A percentile compares a stretch with the other conserved stretches of the same genome.
Conservation (phyloP, 2,113 vertebrate species). For the Vidua macroura region DNA sequence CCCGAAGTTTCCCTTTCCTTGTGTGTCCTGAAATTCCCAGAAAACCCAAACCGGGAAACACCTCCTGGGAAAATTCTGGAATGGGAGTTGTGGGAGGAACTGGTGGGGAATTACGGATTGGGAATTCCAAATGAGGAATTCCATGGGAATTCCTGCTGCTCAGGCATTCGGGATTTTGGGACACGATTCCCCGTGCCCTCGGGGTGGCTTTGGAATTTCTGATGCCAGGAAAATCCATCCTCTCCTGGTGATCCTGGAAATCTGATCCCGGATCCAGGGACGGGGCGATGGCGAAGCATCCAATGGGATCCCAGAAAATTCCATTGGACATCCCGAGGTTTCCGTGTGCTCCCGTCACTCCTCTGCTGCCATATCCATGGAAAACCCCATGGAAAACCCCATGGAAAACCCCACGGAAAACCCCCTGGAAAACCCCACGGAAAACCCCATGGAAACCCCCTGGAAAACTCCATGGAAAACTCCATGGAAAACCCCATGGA, state of each 20-base stretch:
- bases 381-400: not conserved
- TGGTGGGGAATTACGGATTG: accelerated
- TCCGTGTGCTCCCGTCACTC: not conserved
- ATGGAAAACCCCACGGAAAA: not conserved
- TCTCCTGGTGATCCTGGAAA: no score
- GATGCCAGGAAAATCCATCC: accelerated
- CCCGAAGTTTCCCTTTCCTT: not conserved
- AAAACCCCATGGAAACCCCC: not conserved
- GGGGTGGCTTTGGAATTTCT: accelerated
- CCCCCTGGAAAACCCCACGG: not conserved
- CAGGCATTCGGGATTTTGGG: accelerated
- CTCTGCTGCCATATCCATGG: not conserved
- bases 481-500: not conserved
- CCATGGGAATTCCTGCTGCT: not conserved
- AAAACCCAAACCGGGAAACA: not conserved
- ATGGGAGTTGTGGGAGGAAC: not conserved
- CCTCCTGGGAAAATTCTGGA: not conserved
- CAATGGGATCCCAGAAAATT: not conserved
- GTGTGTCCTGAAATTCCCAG: no score
- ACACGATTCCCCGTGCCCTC: accelerated
- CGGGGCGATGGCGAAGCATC: accelerated
- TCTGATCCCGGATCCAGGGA: no score
- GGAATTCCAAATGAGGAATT: not conserved
- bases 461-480: no score
- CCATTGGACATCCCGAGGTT: accelerated